Evolutionary conservation across 2,888 invertebrate genomes (phyloP).

Genomic region (Ctenicera cuprea): DNA sequence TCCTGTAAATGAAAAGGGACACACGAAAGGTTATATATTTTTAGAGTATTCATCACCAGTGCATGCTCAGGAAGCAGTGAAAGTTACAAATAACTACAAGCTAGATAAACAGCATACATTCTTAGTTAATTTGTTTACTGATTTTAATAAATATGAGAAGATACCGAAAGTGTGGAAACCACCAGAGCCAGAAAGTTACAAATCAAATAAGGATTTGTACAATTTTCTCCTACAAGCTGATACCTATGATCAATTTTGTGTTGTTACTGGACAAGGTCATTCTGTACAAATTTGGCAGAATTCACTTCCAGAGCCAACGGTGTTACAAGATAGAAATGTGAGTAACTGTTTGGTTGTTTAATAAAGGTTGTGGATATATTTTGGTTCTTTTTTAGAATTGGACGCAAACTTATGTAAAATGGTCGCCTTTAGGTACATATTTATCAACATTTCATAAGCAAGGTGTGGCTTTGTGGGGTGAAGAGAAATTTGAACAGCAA

Average conservation of each 20-base stretch:
- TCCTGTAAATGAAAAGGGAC: slow-evolving; percentile 87
- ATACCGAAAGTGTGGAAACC: slow-evolving; percentile 96
- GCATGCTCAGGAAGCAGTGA: slow-evolving; percentile 92
- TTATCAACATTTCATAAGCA: slow-evolving; percentile 96
- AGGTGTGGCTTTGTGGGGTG: slow-evolving; percentile 98
- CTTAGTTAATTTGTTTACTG: slow-evolving; percentile 94
- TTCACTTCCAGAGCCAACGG: slow-evolving; percentile 88
- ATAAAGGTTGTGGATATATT: slow-evolving; percentile 32
- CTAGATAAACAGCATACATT: slow-evolving; percentile 97
- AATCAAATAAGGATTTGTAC: slow-evolving; percentile 94
- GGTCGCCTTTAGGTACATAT: slow-evolving; percentile 98
- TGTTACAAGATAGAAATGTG: slow-evolving; percentile 88
- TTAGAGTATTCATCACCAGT: slow-evolving; percentile 90
- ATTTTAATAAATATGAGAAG: slow-evolving; percentile 94
- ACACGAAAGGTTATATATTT: slow-evolving; percentile 95
- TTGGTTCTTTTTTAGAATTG: slow-evolving; percentile 80
- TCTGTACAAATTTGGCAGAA: slow-evolving; percentile 91
- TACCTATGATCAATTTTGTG: slow-evolving; percentile 96
- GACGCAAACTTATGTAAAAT: slow-evolving; percentile 97
- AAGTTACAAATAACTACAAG: slow-evolving; percentile 92
- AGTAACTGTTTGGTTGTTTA: slow-evolving; percentile 52
- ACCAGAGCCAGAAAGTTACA: slow-evolving; percentile 91
- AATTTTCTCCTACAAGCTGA: slow-evolving; percentile 95
- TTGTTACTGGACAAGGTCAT: slow-evolving; percentile 87
- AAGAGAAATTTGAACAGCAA: slow-evolving; percentile 93